Percentiles rank a stretch among this genome's conserved stretches.
These are phyloP conservation scores for Lacerta viridis DNA, from an alignment of 2,797 vertebrate genomes.

Conservation along the genomic window DNA sequence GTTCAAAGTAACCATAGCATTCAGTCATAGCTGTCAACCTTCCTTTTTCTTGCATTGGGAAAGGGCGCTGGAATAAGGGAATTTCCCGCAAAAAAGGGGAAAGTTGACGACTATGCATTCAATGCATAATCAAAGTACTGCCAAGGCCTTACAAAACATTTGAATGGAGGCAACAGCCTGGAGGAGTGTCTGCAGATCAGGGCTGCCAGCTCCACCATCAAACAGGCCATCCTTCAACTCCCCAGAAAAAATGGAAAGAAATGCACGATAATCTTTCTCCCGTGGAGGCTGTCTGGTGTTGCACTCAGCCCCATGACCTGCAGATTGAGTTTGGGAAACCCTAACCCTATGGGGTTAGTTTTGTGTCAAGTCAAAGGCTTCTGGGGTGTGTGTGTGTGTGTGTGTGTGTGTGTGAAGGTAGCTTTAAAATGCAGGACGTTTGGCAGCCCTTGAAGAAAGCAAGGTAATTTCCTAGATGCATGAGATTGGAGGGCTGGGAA, in stretches of 20 bases:
- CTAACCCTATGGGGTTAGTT: background rate
- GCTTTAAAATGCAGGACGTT: background rate
- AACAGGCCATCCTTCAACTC: background rate
- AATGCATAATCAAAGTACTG: background rate
- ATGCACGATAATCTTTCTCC: background rate
- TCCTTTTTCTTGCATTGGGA: too few relatives aligned
- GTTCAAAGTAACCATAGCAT: background rate
- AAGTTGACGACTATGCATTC: too few relatives aligned
- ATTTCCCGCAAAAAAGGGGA: too few relatives aligned
- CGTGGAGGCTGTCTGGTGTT: background rate
- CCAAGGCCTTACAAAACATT: background rate
- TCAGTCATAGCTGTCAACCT: too few relatives aligned
- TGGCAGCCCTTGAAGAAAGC: background rate
- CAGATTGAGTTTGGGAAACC: slow-evolving; percentile 1
- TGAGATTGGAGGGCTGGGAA: too few relatives aligned
- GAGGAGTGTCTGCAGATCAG: background rate
- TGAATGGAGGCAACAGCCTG: background rate
- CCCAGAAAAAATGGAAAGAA: background rate
- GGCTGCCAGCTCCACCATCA: too few relatives aligned
- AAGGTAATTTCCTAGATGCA: background rate
- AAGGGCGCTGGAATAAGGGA: too few relatives aligned
- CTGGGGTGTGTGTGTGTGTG: too few relatives aligned
- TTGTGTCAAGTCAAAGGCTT: background rate
- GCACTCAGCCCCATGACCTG: background rate
- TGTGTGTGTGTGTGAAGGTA: too few relatives aligned